A percentile compares a stretch with the other conserved stretches of the same genome.
phyloP scores from a whole-genome alignment of 1,140 invertebrate species.

The Lanistes nyassanus region DNA sequence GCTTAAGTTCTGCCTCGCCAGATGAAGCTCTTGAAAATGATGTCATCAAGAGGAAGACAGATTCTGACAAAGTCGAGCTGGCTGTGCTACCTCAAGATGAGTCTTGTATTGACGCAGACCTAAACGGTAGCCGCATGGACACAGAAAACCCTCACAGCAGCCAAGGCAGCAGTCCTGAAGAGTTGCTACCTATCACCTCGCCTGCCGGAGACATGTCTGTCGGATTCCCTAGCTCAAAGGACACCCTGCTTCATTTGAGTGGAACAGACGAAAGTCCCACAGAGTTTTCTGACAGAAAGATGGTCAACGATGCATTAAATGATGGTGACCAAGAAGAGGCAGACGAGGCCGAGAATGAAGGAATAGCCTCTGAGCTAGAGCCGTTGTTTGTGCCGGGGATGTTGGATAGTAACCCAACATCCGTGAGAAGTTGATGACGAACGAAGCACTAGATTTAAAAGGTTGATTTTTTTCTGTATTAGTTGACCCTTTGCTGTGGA shows the following conservation, averaged over 20 bases:
- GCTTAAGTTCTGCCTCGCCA: too few relatives aligned
- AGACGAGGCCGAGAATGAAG: neutral
- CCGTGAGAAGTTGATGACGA: neutral
- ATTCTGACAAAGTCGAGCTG: neutral
- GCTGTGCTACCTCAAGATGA: neutral
- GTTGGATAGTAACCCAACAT: too few relatives aligned
- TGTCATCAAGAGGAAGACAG: neutral
- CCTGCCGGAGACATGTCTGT: neutral
- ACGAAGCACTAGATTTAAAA: neutral
- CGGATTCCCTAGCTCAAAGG: neutral
- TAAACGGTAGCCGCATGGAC: constrained; percentile 1
- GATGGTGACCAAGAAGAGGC: neutral
- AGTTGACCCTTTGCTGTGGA: neutral
- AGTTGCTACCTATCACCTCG: neutral
- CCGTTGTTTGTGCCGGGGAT: neutral
- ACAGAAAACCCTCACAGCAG: neutral
- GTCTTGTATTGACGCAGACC: neutral
- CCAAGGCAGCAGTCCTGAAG: neutral
- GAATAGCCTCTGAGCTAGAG: neutral
- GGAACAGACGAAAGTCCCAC: neutral
- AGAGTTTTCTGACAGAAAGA: neutral
- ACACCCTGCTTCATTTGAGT: neutral
- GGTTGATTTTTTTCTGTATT: neutral
- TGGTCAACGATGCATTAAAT: too few relatives aligned
- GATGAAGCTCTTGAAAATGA: neutral